Percentiles rank a stretch among this genome's conserved stretches.
phyloP scores from a whole-genome alignment of 2,113 vertebrate species.

The Albula goreensis region DNA sequence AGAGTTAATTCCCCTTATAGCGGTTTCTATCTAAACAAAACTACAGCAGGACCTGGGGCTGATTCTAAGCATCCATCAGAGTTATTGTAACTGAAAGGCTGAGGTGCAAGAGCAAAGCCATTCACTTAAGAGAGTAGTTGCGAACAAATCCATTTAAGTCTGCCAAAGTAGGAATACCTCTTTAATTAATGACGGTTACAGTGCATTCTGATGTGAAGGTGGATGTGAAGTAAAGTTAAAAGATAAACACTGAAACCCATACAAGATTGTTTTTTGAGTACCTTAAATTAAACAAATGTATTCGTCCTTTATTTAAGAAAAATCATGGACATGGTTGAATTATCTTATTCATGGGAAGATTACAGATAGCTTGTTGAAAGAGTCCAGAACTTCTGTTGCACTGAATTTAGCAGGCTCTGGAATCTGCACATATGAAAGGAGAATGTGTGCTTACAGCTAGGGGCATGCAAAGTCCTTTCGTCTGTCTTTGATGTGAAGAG shows the following conservation, averaged over 20 bases:
- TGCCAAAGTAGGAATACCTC: background rate
- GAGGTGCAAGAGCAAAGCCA: background rate
- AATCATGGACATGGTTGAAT: background rate
- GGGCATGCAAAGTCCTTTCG: background rate
- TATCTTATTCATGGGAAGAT: too few relatives aligned
- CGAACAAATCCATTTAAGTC: constrained; percentile 4
- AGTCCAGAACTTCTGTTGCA: background rate
- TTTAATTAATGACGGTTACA: background rate
- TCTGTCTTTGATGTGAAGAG: background rate
- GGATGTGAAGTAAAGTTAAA: background rate
- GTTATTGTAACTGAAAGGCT: background rate
- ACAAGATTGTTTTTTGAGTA: background rate
- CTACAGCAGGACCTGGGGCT: background rate
- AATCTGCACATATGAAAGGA: background rate
- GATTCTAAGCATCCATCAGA: background rate
- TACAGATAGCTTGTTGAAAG: background rate
- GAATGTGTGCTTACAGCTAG: background rate
- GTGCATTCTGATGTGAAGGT: background rate
- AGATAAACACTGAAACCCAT: constrained; percentile 7
- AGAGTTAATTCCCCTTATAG: background rate
- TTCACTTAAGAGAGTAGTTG: background rate
- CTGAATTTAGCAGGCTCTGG: background rate
- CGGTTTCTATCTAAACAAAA: background rate
- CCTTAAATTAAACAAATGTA: background rate
- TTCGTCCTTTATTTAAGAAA: background rate